These are phyloP conservation scores for Cetoscarus ocellatus DNA, from an alignment of 2,797 vertebrate species.

Conservation along the genomic window DNA sequence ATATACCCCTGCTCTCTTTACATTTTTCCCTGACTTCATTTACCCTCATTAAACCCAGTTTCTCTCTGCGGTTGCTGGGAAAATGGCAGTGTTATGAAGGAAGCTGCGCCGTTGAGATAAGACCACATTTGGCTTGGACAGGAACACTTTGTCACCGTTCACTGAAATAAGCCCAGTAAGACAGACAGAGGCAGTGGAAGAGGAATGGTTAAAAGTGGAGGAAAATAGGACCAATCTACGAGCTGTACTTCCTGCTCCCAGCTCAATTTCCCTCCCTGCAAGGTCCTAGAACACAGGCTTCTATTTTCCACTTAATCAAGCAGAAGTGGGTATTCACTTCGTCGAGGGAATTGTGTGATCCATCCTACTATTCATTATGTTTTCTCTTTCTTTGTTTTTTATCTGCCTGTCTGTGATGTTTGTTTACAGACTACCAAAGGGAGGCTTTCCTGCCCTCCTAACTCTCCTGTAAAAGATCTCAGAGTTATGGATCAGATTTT, in stretches of 20 bases:
- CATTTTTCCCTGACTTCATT: constrained; percentile 56
- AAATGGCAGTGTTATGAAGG: constrained; percentile 21
- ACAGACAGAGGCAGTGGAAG: constrained; percentile 6
- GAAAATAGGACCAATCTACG: constrained; percentile 31
- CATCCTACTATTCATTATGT: constrained; percentile 4
- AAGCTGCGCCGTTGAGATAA: constrained; percentile 66
- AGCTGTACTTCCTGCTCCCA: background rate
- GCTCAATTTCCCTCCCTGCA: background rate
- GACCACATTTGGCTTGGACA: constrained; percentile 20
- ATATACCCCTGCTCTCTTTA: constrained; percentile 41
- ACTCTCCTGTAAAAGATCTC: background rate
- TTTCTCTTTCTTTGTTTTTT: constrained; percentile 2
- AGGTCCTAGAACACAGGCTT: background rate
- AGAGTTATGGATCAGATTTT: background rate
- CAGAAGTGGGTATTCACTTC: constrained; percentile 3
- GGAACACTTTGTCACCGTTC: constrained; percentile 44
- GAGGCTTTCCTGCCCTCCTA: background rate
- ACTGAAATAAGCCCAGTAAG: constrained; percentile 25
- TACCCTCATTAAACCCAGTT: constrained; percentile 45
- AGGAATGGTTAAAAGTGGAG: constrained; percentile 26
- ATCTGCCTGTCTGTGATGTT: background rate
- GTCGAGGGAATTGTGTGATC: constrained; percentile 5
- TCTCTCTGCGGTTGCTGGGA: constrained; percentile 20
- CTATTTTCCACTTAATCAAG: constrained; percentile 19
- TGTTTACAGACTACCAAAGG: background rate